Evolutionary conservation across 64 coral and sea anemone species (phyloP).

Genomic region (Astreopora myriophthalma): DNA sequence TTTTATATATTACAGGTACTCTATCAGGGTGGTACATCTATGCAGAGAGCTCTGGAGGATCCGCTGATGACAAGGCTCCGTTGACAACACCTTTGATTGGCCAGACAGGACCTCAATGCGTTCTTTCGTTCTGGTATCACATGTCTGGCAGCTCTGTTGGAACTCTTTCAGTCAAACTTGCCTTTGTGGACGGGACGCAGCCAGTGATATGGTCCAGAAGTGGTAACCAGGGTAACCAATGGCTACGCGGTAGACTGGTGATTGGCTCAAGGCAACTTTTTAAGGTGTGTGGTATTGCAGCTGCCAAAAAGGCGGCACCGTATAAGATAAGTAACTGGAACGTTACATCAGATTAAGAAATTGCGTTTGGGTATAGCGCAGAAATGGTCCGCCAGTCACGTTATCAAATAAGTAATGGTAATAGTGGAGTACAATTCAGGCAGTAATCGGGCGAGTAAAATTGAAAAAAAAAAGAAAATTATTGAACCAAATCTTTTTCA

Average conservation of each 20-base stretch:
- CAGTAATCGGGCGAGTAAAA: too few species aligned
- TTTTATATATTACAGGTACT: slow-evolving; percentile 64
- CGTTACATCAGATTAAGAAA: too few species aligned
- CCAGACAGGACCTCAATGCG: slow-evolving; percentile 83
- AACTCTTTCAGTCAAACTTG: slow-evolving; percentile 74
- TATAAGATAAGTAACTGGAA: too few species aligned
- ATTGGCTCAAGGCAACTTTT: slow-evolving; percentile 88
- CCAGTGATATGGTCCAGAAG: slow-evolving; percentile 70
- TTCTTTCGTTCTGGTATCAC: slow-evolving; percentile 94
- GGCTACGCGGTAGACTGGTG: slow-evolving; percentile 55
- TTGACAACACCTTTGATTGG: slow-evolving; percentile 83
- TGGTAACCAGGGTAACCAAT: slow-evolving; percentile 80
- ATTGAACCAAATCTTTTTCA: too few species aligned
- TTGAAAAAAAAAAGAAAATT: too few species aligned
- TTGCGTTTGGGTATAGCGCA: too few species aligned
- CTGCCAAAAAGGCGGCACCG: not conserved
- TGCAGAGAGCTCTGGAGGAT: slow-evolving; percentile 85
- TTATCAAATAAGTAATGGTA: too few species aligned
- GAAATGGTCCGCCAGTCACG: too few species aligned
- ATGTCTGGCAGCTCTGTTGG: slow-evolving; percentile 74
- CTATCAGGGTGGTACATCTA: slow-evolving; percentile 82
- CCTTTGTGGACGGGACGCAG: slow-evolving; percentile 67
- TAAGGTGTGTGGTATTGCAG: slow-evolving; percentile 50
- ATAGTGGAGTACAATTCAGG: too few species aligned
- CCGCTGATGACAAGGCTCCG: slow-evolving; percentile 64